Conservation (phyloP, 2,113 vertebrate genomes). For the Tylochromis polylepis region DNA sequence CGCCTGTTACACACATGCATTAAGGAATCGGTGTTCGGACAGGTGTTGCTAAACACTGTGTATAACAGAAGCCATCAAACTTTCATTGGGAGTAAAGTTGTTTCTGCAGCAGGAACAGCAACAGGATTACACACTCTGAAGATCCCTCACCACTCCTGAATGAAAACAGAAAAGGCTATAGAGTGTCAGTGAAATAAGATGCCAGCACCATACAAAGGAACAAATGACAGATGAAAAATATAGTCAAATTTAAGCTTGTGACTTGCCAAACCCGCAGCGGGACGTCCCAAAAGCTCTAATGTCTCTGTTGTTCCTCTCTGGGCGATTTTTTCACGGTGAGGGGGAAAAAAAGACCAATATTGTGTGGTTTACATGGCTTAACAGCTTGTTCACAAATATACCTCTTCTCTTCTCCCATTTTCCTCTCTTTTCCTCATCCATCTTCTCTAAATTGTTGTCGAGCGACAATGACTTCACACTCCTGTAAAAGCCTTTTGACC, state of each 20-base stretch:
- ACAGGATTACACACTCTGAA: neutral
- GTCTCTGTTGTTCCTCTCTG: neutral
- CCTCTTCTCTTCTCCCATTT: neutral
- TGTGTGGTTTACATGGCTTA: neutral
- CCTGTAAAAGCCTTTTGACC: neutral
- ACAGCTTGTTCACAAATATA: conserved; percentile 9
- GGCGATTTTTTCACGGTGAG: neutral
- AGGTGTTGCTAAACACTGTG: conserved; percentile 9
- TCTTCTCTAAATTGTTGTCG: conserved; percentile 3
- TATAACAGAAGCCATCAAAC: neutral
- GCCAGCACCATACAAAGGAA: neutral
- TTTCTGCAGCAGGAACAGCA: neutral
- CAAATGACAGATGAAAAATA: conserved; percentile 25
- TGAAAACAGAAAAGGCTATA: conserved; percentile 11
- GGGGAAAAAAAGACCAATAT: neutral
- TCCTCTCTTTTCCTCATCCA: neutral
- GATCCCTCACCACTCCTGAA: neutral
- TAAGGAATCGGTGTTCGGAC: neutral
- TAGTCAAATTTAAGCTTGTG: neutral
- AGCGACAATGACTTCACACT: conserved; percentile 25
- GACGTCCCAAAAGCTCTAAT: neutral
- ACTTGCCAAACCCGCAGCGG: conserved; percentile 13
- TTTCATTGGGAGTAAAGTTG: conserved; percentile 8
- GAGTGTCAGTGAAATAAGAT: conserved; percentile 1
- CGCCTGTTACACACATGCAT: neutral